phyloP scores from a whole-genome alignment of 2,797 vertebrate species.

The Notolepis coatsorum region DNA sequence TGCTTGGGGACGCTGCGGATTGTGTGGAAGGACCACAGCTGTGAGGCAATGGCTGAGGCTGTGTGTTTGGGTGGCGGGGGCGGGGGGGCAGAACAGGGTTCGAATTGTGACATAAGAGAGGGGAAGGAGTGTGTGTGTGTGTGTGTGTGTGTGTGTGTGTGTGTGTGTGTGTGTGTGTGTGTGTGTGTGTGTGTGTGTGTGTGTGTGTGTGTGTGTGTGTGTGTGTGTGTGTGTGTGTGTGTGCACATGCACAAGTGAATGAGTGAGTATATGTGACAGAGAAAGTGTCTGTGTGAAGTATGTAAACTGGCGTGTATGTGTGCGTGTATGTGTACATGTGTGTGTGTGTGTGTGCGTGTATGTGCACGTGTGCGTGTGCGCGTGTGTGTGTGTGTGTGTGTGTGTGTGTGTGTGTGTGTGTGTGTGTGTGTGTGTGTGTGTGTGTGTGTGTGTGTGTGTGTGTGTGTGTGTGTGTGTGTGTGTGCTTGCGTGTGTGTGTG shows the following conservation, averaged over 20 bases:
- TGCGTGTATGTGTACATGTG: too few relatives aligned
- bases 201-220: not conserved
- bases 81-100: not conserved
- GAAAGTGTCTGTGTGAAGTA: not conserved
- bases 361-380: not conserved
- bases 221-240: not conserved
- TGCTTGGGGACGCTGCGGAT: slow-evolving; percentile 39
- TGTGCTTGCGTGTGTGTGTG: not conserved
- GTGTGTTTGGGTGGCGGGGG: not conserved
- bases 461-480: not conserved
- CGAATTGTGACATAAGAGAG: slow-evolving; percentile 8
- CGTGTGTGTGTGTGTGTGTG: not conserved
- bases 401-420: not conserved
- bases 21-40: slow-evolving; percentile 63
- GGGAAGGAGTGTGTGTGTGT: slow-evolving; percentile 3
- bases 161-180: not conserved
- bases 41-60: slow-evolving; percentile 11
- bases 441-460: not conserved
- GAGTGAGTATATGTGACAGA: not conserved
- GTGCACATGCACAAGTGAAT: not conserved
- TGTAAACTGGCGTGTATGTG: not conserved
- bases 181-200: not conserved
- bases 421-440: not conserved
- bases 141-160: not conserved
- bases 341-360: not conserved